These are phyloP conservation scores for Cheilinus undulatus DNA, from an alignment of 2,113 vertebrate genomes.

Conservation along the genomic window DNA sequence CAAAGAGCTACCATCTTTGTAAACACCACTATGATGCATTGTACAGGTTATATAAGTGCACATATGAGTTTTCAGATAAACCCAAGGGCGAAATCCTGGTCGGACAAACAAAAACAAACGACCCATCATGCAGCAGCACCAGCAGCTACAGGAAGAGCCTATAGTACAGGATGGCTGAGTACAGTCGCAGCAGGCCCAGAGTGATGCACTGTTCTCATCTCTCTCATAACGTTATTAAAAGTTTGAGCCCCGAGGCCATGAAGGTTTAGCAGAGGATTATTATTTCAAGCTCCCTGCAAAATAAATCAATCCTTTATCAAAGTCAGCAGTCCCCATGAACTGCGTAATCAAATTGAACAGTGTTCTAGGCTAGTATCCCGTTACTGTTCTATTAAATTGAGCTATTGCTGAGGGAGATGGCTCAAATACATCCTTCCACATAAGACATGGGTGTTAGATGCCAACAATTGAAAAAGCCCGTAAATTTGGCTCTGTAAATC, in stretches of 20 bases:
- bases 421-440: constrained; percentile 72
- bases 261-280: constrained; percentile 82
- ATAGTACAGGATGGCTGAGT: constrained; percentile 44
- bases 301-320: constrained; percentile 86
- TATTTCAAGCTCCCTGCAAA: constrained; percentile 83
- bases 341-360: constrained; percentile 84
- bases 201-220: constrained; percentile 79
- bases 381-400: constrained; percentile 83
- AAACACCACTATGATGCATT: constrained; percentile 52
- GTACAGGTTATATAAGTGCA: constrained; percentile 54
- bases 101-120: constrained; percentile 75
- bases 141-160: constrained; percentile 41
- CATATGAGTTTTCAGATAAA: constrained; percentile 73
- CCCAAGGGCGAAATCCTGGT: constrained; percentile 76
- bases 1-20: constrained; percentile 50
- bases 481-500: constrained; percentile 73
- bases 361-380: constrained; percentile 78
- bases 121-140: constrained; percentile 56
- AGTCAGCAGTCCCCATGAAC: constrained; percentile 79
- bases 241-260: constrained; percentile 73
- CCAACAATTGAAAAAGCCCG: constrained; percentile 69
- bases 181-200: constrained; percentile 40
- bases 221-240: constrained; percentile 83
- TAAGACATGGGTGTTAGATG: constrained; percentile 74
- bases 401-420: constrained; percentile 76